Evolutionary conservation across 2,797 vertebrate species (phyloP).

Genomic region (Paratrypauchen microcephalus): DNA sequence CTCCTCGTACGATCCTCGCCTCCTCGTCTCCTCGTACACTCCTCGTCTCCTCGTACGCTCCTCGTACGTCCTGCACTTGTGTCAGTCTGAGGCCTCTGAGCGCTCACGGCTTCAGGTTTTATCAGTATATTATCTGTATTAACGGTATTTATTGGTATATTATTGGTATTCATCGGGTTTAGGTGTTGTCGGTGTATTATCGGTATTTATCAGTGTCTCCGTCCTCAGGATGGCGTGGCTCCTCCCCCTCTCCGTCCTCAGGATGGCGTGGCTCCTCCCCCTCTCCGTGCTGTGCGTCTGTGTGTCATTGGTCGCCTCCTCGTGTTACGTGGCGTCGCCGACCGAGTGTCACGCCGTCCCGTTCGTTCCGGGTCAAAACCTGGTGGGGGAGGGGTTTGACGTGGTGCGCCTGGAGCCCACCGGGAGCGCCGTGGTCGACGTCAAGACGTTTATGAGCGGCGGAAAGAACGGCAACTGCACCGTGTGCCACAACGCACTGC

Average conservation of each 20-base stretch:
- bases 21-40: too few species aligned
- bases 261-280: neutral
- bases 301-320: neutral
- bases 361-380: slow-evolving; percentile 54
- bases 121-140: too few species aligned
- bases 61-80: too few species aligned
- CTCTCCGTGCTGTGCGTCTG: neutral
- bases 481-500: slow-evolving; percentile 42
- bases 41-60: too few species aligned
- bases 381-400: slow-evolving; percentile 52
- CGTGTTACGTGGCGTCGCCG: slow-evolving; percentile 14
- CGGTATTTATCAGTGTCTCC: too few species aligned
- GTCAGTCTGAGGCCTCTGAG: too few species aligned
- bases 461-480: slow-evolving; percentile 51
- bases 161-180: too few species aligned
- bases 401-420: slow-evolving; percentile 36
- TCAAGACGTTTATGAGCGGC: slow-evolving; percentile 30
- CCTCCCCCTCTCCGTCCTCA: neutral
- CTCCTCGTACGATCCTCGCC: too few species aligned
- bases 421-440: slow-evolving; percentile 46
- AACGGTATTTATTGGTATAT: too few species aligned
- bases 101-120: too few species aligned
- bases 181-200: too few species aligned
- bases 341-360: slow-evolving; percentile 29
- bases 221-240: neutral